Base-by-base conservation (phyloP, 1,140 invertebrate species). In the Drosophila novamexicana region DNA sequence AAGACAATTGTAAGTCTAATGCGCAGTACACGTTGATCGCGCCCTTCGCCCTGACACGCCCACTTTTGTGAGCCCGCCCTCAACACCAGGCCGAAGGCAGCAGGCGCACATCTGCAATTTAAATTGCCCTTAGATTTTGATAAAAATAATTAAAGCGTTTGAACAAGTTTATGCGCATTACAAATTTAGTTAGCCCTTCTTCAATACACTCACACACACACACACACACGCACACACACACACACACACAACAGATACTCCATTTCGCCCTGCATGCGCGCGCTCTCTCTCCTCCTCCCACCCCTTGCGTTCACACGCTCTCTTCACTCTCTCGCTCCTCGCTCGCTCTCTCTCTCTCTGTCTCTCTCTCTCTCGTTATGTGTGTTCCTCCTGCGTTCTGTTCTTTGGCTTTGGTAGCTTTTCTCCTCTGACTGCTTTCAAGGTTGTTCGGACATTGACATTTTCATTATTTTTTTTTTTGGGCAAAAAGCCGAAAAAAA, bases 361-460 rank as follows among this genome's bases (percentile, higher is more conserved):
- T 18, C 18, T 18, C 18, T 18, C 18, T 1, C 18, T 1, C 44
- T 75, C 12, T 7, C 42, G 66, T 16, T 32, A 34, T 16, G 37
- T 72, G 39, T 44, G 49, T 65, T 49, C 69, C 61, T 49, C 66
- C 61, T 79, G 50, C 61, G 61, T 71, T 71, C 52, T 74, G 61
- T 50, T 66, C 54, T 37, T 63, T 71, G 50, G 59, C 74, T 63
- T 66, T 79, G 72, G 75, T 77, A 77, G 83, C 76, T 88, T 86
- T 86, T 88, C 83, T 86, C 83, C 90, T 91, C 83, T 91, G 90
- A 78, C 77, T 91, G 91, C 90, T 91, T 91, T 91, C 90, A 91
- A 91, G 90, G 90, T 91, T 91, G 90, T 90, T 91, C 90, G 90
- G 85, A 85, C 90, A 91, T 91, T 91, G 90, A 91, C 90, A 91